These are phyloP conservation scores for Melanerpes formicivorus DNA, from an alignment of 2,113 vertebrate genomes.

Conservation along the genomic window DNA sequence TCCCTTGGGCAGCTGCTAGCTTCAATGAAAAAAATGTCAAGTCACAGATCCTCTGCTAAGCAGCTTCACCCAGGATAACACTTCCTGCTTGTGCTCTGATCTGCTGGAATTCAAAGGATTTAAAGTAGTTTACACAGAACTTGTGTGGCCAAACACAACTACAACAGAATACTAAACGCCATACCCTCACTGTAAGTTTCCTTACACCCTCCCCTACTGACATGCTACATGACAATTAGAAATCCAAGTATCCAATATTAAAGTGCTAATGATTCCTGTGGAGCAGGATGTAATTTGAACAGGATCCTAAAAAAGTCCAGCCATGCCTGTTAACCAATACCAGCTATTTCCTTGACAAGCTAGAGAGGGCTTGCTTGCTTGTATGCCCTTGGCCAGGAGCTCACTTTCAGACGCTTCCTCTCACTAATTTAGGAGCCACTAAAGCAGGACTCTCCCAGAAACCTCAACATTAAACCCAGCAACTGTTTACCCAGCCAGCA, in stretches of 20 bases:
- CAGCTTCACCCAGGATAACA: not conserved
- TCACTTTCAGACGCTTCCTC: not conserved
- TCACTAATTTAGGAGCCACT: not conserved
- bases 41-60: not conserved
- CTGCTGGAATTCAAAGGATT: conserved; percentile 12
- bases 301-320: not conserved
- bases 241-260: not conserved
- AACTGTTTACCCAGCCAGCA: not conserved
- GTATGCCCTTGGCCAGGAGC: not conserved
- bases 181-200: accelerated
- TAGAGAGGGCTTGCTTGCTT: not conserved
- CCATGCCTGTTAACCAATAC: not conserved
- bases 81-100: not conserved
- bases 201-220: not conserved
- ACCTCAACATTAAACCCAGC: not conserved
- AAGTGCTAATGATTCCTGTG: not conserved
- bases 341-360: not conserved
- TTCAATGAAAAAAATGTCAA: not conserved
- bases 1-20: not conserved
- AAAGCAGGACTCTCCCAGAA: not conserved
- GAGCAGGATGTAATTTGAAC: not conserved
- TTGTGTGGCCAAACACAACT: not conserved
- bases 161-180: not conserved
- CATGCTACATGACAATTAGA: too few species aligned
- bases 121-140: not conserved